Base-by-base conservation (phyloP, 2,888 invertebrate species). In the Platycheirus albimanus region DNA sequence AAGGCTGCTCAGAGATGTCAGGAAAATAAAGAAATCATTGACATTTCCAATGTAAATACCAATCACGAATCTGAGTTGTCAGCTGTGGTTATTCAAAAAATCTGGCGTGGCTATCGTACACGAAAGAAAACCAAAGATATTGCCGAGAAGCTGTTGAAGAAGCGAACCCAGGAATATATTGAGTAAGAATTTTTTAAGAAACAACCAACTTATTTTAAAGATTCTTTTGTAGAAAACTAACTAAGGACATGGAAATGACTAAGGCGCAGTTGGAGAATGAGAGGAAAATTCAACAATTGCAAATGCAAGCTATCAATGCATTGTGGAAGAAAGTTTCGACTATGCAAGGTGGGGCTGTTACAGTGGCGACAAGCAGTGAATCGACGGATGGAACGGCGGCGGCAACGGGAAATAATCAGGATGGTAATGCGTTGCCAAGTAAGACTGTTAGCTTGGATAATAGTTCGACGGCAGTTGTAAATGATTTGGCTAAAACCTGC, bases 301-400 rank as follows among this genome's bases (percentile, higher is more conserved):
- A 97, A 91, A 96, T 96, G 94, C 97, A 97, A 90, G 97, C 97
- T 3, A 97, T 97, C 86, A 96, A 95, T 88, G 96, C 96, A 0
- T 91, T 97, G 2, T 97, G 97, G 97, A 96, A 96, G 90, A 96
- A 96, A 89, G 95, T 96, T 1, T 95, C 95, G 13, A 93, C 94
- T 0, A 90, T 96, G 86, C 95, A 90, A 77, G 83, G 86, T 11
- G 85, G 74, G 7, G 36, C 47, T 5, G 70, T 64, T 3, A 58
- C 54, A 1, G 51, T 78, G 7, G 30, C 78, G 7, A 15, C 81
- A 61, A 85, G 30, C 24, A 81, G 69, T 45, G 71, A 80, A 19
- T 28, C 80, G 28, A 70, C 49, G 10, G 66, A 70, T 13, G 6
- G 30, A 7, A n/a, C 56, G 41, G 6, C 88, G 87, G 15, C 90